These are phyloP conservation scores for Brachirus orientalis DNA, from an alignment of 2,113 vertebrate species.

Conservation along the genomic window DNA sequence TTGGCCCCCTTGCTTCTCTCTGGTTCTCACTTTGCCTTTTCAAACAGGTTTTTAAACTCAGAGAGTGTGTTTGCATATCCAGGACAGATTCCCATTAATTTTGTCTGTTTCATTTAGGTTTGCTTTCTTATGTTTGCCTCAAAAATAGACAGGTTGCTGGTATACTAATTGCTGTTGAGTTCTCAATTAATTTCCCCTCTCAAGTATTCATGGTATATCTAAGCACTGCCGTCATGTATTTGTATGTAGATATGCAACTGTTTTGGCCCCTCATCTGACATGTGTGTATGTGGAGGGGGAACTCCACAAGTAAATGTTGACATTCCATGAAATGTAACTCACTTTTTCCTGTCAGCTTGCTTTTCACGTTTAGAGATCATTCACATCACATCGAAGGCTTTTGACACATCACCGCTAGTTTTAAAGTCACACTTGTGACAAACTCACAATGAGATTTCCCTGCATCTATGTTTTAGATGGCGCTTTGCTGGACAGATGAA, in stretches of 20 bases:
- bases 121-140: slow-evolving; percentile 10
- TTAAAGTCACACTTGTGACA: slow-evolving; percentile 19
- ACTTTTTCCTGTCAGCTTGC: slow-evolving; percentile 7
- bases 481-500: slow-evolving; percentile 64
- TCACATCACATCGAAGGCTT: slow-evolving; percentile 26
- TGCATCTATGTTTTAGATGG: background rate
- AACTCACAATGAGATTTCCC: slow-evolving; percentile 9
- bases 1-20: slow-evolving; percentile 35
- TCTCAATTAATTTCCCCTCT: background rate
- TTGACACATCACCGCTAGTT: slow-evolving; percentile 39
- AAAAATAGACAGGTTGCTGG: slow-evolving; percentile 23
- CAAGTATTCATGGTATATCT: slow-evolving; percentile 1
- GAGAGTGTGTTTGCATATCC: slow-evolving; percentile 27
- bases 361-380: slow-evolving; percentile 21
- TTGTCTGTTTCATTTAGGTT: slow-evolving; percentile 11
- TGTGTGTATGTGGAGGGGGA: background rate
- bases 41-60: slow-evolving; percentile 14
- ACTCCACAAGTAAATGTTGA: slow-evolving; percentile 37
- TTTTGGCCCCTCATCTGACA: slow-evolving; percentile 14
- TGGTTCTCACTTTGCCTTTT: slow-evolving; percentile 13
- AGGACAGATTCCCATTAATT: slow-evolving; percentile 15
- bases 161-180: slow-evolving; percentile 26
- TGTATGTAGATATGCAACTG: slow-evolving; percentile 5
- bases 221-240: background rate
- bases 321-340: slow-evolving; percentile 69